Base-by-base conservation (phyloP, 92 coral and sea anemone genomes). In the Scolanthus callimorphus region DNA sequence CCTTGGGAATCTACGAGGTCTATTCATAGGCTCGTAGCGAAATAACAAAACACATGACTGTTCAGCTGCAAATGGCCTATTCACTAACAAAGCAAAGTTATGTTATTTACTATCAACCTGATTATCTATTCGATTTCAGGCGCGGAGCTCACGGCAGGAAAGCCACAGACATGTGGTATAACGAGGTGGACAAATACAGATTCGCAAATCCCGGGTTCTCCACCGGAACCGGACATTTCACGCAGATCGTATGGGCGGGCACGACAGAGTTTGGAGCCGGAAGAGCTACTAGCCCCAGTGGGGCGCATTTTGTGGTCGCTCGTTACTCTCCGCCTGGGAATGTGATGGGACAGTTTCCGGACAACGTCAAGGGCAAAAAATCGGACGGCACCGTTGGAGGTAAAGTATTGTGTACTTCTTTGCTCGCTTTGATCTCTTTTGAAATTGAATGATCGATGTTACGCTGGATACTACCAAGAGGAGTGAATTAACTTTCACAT, bases 161-260 rank as follows among this genome's bases (percentile, higher is more conserved):
- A 57, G 88, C 90, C 3, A 80, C 96, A 12, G 97, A 91, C 29
- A 91, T 91, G 97, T 91, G 97, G 97, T 91, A 91, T 65, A 96
- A 87, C 29, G 97, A 91, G 31, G 89, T 82, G 31, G 90, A 89
- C 63, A 83, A 79, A 51, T 91, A 91, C 83, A 76, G 85, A 22
- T 73, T 45, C 57, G 63, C 69, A 39, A 91, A 73, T 62, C 96
- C 96, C 6, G 88, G 88, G 15, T 91, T 91, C 47, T 76, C 91
- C 57, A 72, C 89, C 28, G 55, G 76, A 29, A 87, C 97, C 57
- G 97, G 97, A 12, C 97, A 91, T 69, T 91, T 91, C 58, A 87
- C 97, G 0, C 97, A 91, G 78, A 79, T 91, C 39, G 96, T 91
- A 1, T 91, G 97, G 97, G 81, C 81, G 25, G 76, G 55, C 24